Evolutionary conservation across 2,113 vertebrate genomes (phyloP).

Genomic region (Pseudorasbora parva): DNA sequence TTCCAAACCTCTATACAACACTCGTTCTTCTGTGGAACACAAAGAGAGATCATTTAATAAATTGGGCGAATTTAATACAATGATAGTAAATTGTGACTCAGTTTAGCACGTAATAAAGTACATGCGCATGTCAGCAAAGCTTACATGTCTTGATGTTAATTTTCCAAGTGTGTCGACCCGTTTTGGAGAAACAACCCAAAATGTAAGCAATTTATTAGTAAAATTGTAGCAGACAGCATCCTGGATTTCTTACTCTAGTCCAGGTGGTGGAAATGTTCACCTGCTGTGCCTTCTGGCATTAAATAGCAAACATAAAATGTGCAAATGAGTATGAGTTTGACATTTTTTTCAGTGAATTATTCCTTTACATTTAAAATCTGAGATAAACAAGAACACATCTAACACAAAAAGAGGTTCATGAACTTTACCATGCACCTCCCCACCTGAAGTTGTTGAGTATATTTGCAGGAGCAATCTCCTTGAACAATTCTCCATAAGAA

Average conservation of each 20-base stretch:
- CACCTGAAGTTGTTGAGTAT: background rate
- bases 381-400: background rate
- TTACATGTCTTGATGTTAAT: background rate
- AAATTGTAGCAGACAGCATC: background rate
- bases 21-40: background rate
- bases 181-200: background rate
- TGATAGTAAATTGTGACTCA: background rate
- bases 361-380: background rate
- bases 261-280: background rate
- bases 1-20: background rate
- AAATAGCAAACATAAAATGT: background rate
- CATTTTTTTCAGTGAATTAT: no score
- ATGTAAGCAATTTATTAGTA: background rate
- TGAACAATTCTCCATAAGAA: background rate
- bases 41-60: background rate
- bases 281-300: background rate
- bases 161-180: background rate
- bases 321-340: background rate
- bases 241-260: background rate
- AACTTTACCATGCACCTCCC: background rate
- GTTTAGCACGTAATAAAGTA: background rate
- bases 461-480: background rate
- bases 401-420: background rate
- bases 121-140: background rate
- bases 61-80: background rate